phyloP scores from a whole-genome alignment of 2,888 invertebrate species.

The Tholera decimalis region DNA sequence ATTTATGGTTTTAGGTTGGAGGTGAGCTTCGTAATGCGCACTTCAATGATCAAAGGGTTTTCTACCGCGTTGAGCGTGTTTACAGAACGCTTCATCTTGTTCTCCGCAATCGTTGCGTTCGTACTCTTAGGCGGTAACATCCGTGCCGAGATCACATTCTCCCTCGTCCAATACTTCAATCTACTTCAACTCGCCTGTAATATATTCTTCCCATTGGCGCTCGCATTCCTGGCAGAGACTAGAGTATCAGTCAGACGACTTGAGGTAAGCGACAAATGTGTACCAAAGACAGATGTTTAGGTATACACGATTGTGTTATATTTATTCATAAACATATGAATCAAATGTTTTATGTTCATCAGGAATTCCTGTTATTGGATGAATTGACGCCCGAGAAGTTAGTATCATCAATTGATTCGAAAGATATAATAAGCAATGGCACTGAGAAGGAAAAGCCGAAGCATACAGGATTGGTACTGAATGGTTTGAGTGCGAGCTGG shows the following conservation, averaged over 20 bases:
- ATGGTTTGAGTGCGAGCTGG: slow-evolving; percentile 87
- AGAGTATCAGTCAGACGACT: slow-evolving; percentile 92
- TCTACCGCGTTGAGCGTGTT: slow-evolving; percentile 94
- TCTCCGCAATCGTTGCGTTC: slow-evolving; percentile 94
- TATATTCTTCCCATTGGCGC: slow-evolving; percentile 92
- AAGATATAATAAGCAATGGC: slow-evolving; percentile 72
- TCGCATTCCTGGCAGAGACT: slow-evolving; percentile 92
- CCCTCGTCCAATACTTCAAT: slow-evolving; percentile 95
- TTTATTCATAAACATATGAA: slow-evolving; percentile 17
- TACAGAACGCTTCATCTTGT: slow-evolving; percentile 96
- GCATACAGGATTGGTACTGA: slow-evolving; percentile 78
- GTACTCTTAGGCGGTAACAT: slow-evolving; percentile 92
- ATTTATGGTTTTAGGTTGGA: slow-evolving; percentile 90
- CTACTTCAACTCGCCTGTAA: slow-evolving; percentile 93
- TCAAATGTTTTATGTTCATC: slow-evolving; percentile 43
- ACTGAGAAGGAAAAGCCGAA: slow-evolving; percentile 74
- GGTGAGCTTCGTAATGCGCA: slow-evolving; percentile 92
- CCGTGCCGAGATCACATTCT: slow-evolving; percentile 93
- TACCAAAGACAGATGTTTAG: not conserved
- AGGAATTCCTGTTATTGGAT: slow-evolving; percentile 87
- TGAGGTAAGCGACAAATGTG: slow-evolving; percentile 83
- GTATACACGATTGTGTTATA: slow-evolving; percentile 8
- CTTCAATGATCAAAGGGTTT: slow-evolving; percentile 93
- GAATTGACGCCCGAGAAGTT: slow-evolving; percentile 78
- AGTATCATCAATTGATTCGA: slow-evolving; percentile 67